Evolutionary conservation across 2,888 invertebrate genomes (phyloP).

Genomic region (Pocota personata): DNA sequence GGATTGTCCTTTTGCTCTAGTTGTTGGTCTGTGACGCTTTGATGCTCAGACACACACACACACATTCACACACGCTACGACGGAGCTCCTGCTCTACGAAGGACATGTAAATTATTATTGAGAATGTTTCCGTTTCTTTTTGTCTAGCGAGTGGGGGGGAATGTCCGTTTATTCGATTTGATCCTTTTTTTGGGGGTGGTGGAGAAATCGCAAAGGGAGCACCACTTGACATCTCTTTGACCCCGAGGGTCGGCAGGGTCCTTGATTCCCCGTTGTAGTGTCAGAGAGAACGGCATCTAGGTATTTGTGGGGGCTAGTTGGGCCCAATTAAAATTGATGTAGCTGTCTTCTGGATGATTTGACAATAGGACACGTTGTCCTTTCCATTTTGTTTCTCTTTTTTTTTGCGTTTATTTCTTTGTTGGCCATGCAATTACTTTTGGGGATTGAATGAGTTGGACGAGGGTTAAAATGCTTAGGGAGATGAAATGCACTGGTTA

Average conservation of each 20-base stretch:
- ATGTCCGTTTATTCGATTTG: slow-evolving; percentile 53
- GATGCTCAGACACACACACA: slow-evolving; percentile 34
- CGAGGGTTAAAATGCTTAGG: slow-evolving; percentile 48
- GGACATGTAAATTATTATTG: slow-evolving; percentile 74
- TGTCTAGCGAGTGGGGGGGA: slow-evolving; percentile 25
- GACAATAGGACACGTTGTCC: slow-evolving; percentile 55
- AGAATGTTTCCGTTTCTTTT: slow-evolving; percentile 68
- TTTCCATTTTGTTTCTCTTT: slow-evolving; percentile 16
- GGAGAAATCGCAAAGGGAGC: slow-evolving; percentile 9
- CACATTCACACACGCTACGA: slow-evolving; percentile 14
- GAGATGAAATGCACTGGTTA: slow-evolving; percentile 42
- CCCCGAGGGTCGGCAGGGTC: slow-evolving; percentile 55
- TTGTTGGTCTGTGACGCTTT: slow-evolving; percentile 52
- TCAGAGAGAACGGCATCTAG: slow-evolving; percentile 31
- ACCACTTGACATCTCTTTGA: slow-evolving; percentile 47
- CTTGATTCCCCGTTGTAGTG: slow-evolving; percentile 49
- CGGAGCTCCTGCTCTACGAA: slow-evolving; percentile 9
- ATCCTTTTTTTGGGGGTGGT: slow-evolving; percentile 37
- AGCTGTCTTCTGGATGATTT: slow-evolving; percentile 70
- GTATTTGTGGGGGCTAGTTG: slow-evolving; percentile 44
- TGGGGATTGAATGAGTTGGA: slow-evolving; percentile 60
- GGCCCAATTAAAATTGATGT: slow-evolving; percentile 73
- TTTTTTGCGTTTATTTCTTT: slow-evolving; percentile 32
- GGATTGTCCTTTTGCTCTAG: slow-evolving; percentile 68
- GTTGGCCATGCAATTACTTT: slow-evolving; percentile 65